A percentile compares a stretch with the other conserved stretches of the same genome.
These are phyloP conservation scores for Cephalopterus ornatus DNA, from an alignment of 2,113 vertebrate species.

Conservation along the genomic window DNA sequence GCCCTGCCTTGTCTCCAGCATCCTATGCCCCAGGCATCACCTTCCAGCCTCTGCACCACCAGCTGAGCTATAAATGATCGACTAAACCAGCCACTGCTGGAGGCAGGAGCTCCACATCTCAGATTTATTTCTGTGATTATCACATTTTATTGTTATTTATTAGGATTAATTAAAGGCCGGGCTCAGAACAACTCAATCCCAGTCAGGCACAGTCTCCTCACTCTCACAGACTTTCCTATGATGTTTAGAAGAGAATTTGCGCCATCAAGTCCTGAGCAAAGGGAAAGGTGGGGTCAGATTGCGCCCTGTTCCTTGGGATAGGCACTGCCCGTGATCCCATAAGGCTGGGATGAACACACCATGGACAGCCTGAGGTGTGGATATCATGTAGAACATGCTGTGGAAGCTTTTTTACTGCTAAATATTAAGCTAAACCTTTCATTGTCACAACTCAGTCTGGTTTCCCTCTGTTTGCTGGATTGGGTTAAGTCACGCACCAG, in stretches of 20 bases:
- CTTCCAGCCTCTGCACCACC: neutral
- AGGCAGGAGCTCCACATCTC: slow-evolving; percentile 28
- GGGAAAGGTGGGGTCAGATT: neutral
- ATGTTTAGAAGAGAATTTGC: neutral
- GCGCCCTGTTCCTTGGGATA: neutral
- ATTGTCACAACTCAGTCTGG: neutral
- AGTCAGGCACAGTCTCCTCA: neutral
- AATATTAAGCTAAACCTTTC: neutral
- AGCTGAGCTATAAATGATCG: neutral
- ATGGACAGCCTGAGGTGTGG: neutral
- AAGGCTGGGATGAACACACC: neutral
- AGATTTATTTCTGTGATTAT: slow-evolving; percentile 67
- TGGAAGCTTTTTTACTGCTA: neutral
- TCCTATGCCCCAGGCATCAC: neutral
- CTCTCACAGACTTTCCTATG: neutral
- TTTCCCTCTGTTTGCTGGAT: neutral
- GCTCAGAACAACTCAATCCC: slow-evolving; percentile 48
- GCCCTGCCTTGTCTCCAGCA: neutral
- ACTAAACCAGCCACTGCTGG: neutral
- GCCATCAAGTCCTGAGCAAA: neutral
- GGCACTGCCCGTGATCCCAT: rapidly evolving
- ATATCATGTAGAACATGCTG: neutral
- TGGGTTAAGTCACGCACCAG: neutral
- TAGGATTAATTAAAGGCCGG: slow-evolving; percentile 59
- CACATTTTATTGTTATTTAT: slow-evolving; percentile 69